phyloP scores from a whole-genome alignment of 2,113 vertebrate genomes.

The Centropristis striata region DNA sequence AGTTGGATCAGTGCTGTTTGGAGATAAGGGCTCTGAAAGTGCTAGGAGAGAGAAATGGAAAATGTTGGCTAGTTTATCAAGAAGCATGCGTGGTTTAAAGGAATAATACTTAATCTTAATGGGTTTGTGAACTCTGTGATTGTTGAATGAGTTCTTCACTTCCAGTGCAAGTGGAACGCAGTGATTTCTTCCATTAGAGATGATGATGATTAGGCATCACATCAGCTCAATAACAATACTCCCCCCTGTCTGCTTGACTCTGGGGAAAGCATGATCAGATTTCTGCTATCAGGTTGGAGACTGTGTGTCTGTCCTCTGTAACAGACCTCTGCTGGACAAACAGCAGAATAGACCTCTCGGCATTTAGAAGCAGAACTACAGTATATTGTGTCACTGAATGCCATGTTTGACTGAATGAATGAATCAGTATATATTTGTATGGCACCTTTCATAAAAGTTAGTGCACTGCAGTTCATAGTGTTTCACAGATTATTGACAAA shows the following conservation, averaged over 20 bases:
- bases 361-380: background rate
- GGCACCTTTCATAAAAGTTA: background rate
- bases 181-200: conserved; percentile 9
- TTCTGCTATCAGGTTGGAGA: conserved; percentile 45
- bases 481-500: too few relatives aligned
- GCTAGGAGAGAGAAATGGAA: background rate
- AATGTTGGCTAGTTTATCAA: background rate
- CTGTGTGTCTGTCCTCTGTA: conserved; percentile 33
- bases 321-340: conserved; percentile 35
- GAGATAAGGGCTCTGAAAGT: background rate
- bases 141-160: background rate
- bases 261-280: conserved; percentile 41
- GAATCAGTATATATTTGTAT: too few relatives aligned
- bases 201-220: background rate
- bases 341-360: background rate
- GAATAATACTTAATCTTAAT: background rate
- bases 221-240: background rate
- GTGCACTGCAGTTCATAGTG: too few relatives aligned
- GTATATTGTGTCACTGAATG: background rate
- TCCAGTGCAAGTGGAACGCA: background rate
- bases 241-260: background rate
- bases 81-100: background rate
- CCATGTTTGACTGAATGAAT: background rate
- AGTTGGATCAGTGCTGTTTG: conserved; percentile 3
- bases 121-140: background rate